Evolutionary conservation across 2,797 vertebrate genomes (phyloP), one percentile per base, ranked within the genome.

Genomic region (Bradypodion pumilum): DNA sequence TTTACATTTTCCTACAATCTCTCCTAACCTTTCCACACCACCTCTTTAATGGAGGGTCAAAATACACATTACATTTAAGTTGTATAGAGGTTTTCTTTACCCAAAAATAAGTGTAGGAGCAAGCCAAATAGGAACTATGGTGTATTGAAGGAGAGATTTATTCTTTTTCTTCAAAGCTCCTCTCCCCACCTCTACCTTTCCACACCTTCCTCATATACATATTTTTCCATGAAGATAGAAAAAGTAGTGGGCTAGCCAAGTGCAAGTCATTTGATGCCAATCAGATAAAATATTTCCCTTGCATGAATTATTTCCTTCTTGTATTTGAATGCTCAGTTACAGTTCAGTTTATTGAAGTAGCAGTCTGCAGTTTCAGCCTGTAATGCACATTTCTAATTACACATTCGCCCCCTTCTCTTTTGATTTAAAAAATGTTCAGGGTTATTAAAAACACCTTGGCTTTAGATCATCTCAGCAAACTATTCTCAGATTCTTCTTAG

Each of bases 321-420:
- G 65, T 6, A 76, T 49, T 9, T 62, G 40, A 77, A 77, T 62
- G 25, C 35, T 81, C 6, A 52, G 23, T 81, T 85, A 65, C 15
- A 42, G 35, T 80, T 65, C 49, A 12, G 40, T 49, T 32, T 59
- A 80, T 85, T 80, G 68, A 82, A 75, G 63, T 72, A 56, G 66
- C 7, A 25, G 15, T 35, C 60, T 65, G 19, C n/a, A 52, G 42
- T 40, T 73, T 73, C 16, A 73, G 2, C 27, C 40, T 49, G 46
- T 60, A 69, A 40, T 84, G 21, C 9, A 73, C 40, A 74, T 72
- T 46, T 66, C n/a, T 63, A 84, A 84, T 78, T 72, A 29, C n/a
- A 63, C 27, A 37, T 46, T 63, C 60, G 35, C 60, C n/a, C 25
- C 4, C 8, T 16, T 25, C 10, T 52, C 4, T 65, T 78, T 78